These are phyloP conservation scores for Moxostoma hubbsi DNA, from an alignment of 2,797 vertebrate species.

Conservation along the genomic window DNA sequence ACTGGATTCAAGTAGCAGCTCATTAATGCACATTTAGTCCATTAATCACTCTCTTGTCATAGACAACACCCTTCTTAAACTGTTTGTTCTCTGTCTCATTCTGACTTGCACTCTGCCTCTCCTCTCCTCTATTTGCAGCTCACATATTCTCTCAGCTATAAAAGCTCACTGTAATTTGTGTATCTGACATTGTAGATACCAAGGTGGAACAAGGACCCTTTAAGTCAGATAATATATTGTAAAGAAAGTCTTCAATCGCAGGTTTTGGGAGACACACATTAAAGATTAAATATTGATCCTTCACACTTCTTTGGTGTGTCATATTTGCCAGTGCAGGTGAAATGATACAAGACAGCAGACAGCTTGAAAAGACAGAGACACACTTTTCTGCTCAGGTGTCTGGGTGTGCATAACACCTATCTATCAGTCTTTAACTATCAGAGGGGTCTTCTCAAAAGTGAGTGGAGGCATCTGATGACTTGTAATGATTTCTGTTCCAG, in stretches of 20 bases:
- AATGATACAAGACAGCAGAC: not conserved
- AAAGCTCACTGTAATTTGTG: slow-evolving; percentile 61
- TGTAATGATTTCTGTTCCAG: slow-evolving; percentile 53
- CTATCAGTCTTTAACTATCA: slow-evolving; percentile 52
- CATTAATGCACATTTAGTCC: slow-evolving; percentile 31
- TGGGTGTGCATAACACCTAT: not conserved
- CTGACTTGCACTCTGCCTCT: not conserved
- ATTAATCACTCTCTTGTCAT: slow-evolving; percentile 36
- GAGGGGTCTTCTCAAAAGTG: slow-evolving; percentile 36
- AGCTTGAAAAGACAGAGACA: slow-evolving; percentile 5
- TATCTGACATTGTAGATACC: slow-evolving; percentile 45
- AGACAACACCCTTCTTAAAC: slow-evolving; percentile 21
- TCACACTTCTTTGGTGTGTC: slow-evolving; percentile 33
- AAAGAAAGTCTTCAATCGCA: slow-evolving; percentile 46
- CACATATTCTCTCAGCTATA: slow-evolving; percentile 21
- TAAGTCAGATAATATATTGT: slow-evolving; percentile 55
- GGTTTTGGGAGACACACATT: slow-evolving; percentile 45
- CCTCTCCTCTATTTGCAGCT: slow-evolving; percentile 4
- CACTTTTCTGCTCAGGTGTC: not conserved
- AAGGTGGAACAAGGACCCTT: slow-evolving; percentile 31
- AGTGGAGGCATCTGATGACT: slow-evolving; percentile 50
- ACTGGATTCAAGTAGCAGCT: slow-evolving; percentile 25
- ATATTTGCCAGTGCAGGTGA: slow-evolving; percentile 19
- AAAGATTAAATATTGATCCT: slow-evolving; percentile 61
- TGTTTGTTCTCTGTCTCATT: slow-evolving; percentile 29